Evolutionary conservation across 2,888 invertebrate species (phyloP), one percentile per base, ranked within the genome.

Genomic region (Tetranychus piercei): DNA sequence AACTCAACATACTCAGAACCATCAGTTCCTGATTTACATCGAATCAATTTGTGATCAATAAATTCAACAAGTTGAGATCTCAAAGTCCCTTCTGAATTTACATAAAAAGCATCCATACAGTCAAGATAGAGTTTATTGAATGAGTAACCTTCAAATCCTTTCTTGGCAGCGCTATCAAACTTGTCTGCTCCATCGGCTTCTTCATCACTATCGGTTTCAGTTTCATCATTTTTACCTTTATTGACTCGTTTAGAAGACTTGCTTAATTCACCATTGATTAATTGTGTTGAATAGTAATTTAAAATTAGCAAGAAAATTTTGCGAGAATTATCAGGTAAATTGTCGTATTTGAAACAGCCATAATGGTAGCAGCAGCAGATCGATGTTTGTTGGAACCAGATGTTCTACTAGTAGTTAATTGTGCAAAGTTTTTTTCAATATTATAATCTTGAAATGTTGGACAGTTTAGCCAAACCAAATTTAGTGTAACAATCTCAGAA

Each of bases 1-100:
- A 67, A 23, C 20, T 67, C 67, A 20, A 67, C 20, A 20, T n/a
- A n/a, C 71, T 94, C 94, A 73, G 88, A 87, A 55, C 92, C 93
- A 82, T 93, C 93, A 44, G 85, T 84, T 20, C 88, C 89, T 80
- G 92, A 87, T 81, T 89, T 90, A 75, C 87, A 87, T 82, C 88
- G 90, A 6, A 95, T 88, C 79, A 97, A 85, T 82, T 94, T 92
- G 82, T 97, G 97, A 83, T 97, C 96, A 73, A 91, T 84, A 83
- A 96, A 97, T 84, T 97, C 97, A 0, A 91, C 93, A 3, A 97
- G 85, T 80, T 95, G 94, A 6, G 94, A 90, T 78, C 94, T 87
- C 76, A 97, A 83, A 0, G 93, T 93, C 74, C 91, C 85, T 83
- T 97, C 95, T 0, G 92, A 92, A 82, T 92, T 95, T 0, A 94